Conservation (phyloP, 2,888 invertebrate species). For the Dolichopus griseipennis region DNA sequence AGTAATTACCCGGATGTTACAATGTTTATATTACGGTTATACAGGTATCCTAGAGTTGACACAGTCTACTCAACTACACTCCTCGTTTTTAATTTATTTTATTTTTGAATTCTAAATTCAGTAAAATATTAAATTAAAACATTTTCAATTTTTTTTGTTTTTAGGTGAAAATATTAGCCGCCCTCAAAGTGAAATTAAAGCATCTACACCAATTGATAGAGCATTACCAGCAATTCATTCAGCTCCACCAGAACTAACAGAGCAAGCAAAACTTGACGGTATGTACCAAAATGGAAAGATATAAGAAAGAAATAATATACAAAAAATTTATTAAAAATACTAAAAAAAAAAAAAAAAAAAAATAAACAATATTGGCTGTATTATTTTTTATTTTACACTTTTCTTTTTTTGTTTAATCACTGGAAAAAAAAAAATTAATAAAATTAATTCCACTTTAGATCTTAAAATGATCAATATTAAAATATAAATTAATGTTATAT, state of each 20-base stretch:
- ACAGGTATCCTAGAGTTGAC: no score
- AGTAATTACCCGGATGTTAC: no score
- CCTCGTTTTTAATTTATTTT: no score
- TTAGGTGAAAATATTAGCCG: slow-evolving; percentile 67
- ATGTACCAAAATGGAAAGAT: slow-evolving; percentile 23
- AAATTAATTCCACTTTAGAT: slow-evolving; percentile 34
- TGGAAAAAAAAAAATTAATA: slow-evolving; percentile 26
- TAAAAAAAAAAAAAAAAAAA: background rate
- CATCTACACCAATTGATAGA: slow-evolving; percentile 57
- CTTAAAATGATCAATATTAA: slow-evolving; percentile 17
- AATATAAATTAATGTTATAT: slow-evolving; percentile 1
- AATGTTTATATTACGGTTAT: no score
- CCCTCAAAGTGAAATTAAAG: slow-evolving; percentile 82
- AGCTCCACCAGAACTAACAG: slow-evolving; percentile 56
- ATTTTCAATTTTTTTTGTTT: no score
- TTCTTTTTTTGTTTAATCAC: background rate
- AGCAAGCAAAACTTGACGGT: slow-evolving; percentile 51
- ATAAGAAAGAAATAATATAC: background rate
- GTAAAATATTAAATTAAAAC: slow-evolving; percentile 26
- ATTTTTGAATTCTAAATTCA: background rate
- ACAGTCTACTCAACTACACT: no score
- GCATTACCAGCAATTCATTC: slow-evolving; percentile 58
- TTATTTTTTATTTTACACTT: slow-evolving; percentile 11
- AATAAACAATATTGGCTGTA: background rate
- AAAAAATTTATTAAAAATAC: background rate